A percentile compares a stretch with the other conserved stretches of the same genome.
Conservation (phyloP, 2,888 invertebrate genomes). For the Criorhina ranunculi region DNA sequence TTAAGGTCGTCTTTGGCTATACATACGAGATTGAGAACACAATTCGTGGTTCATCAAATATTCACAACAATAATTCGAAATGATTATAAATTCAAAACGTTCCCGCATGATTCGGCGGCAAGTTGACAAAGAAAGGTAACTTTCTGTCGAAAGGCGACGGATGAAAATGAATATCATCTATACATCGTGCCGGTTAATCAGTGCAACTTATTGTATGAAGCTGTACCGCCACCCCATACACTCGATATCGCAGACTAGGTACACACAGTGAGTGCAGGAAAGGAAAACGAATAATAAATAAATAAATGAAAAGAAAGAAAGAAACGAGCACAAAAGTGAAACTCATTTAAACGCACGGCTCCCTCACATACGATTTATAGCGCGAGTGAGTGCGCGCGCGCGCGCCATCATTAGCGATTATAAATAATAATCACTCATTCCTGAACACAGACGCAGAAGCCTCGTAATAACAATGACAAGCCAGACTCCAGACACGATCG, state of each 20-base stretch:
- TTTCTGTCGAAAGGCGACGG: conserved; percentile 38
- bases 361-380: conserved; percentile 54
- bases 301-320: conserved; percentile 60
- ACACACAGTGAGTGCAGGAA: conserved; percentile 39
- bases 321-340: conserved; percentile 77
- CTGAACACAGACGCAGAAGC: conserved; percentile 39
- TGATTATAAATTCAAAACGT: neutral
- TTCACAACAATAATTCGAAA: conserved; percentile 40
- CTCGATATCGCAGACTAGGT: conserved; percentile 21
- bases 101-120: conserved; percentile 3
- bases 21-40: conserved; percentile 36
- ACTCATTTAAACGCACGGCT: conserved; percentile 63
- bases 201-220: conserved; percentile 51
- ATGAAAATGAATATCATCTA: conserved; percentile 44
- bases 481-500: conserved; percentile 35
- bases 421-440: conserved; percentile 66
- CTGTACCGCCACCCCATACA: conserved; percentile 38
- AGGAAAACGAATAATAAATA: conserved; percentile 54
- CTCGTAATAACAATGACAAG: conserved; percentile 49
- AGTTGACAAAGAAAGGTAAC: conserved; percentile 45
- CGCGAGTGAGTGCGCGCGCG: conserved; percentile 34
- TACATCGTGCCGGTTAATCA: conserved; percentile 46
- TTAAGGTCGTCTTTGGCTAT: conserved; percentile 52
- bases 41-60: conserved; percentile 24
- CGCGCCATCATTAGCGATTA: conserved; percentile 62